Conservation (phyloP, 2,113 vertebrate species). For the Odocoileus hemionus region DNA sequence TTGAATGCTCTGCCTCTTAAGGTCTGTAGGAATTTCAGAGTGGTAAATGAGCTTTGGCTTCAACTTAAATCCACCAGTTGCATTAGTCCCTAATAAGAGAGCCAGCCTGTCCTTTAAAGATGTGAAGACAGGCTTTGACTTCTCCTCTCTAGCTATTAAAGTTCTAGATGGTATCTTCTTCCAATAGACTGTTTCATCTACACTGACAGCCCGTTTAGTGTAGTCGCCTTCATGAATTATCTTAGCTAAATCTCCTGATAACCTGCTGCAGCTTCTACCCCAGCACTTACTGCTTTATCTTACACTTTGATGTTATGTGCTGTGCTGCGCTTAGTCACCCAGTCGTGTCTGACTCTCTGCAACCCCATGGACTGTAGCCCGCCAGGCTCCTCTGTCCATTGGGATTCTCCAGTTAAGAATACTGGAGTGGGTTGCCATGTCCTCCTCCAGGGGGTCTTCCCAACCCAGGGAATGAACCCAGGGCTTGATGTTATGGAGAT, state of each 20-base stretch:
- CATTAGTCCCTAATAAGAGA: background rate
- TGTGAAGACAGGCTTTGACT: background rate
- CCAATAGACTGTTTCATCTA: background rate
- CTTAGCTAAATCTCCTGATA: background rate
- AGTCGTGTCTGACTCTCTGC: background rate
- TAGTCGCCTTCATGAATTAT: background rate
- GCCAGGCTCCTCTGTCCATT: background rate
- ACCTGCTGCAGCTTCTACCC: background rate
- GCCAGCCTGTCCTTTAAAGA: background rate
- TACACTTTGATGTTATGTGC: background rate
- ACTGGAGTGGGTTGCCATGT: background rate
- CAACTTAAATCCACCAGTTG: background rate
- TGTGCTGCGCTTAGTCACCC: background rate
- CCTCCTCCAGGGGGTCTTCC: background rate
- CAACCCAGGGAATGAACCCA: background rate
- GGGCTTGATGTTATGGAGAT: background rate
- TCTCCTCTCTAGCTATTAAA: background rate
- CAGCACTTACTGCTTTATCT: background rate
- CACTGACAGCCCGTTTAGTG: background rate
- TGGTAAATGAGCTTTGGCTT: background rate
- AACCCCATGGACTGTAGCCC: background rate
- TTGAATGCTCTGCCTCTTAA: background rate
- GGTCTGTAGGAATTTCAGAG: background rate
- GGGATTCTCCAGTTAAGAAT: background rate
- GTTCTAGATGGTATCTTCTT: background rate